phyloP scores from a whole-genome alignment of 1,140 invertebrate genomes.

The Periplaneta americana region DNA sequence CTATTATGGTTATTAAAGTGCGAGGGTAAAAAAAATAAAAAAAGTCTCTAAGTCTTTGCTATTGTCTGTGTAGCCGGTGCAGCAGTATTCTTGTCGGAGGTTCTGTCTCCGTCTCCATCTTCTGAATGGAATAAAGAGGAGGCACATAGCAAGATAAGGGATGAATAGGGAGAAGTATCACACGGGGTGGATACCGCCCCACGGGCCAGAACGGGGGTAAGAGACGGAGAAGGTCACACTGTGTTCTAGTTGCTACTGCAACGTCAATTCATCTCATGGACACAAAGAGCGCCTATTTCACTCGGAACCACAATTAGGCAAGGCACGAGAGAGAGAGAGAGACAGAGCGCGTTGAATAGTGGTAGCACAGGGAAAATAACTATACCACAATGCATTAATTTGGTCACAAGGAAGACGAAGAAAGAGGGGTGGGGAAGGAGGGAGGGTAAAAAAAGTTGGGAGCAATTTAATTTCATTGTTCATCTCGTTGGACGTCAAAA shows the following conservation, averaged over 20 bases:
- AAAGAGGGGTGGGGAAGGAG: background rate
- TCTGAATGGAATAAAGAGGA: slow-evolving; percentile 7
- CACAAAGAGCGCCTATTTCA: slow-evolving; percentile 6
- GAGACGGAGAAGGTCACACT: background rate
- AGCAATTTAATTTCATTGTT: slow-evolving; percentile 13
- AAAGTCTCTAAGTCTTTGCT: slow-evolving; percentile 8
- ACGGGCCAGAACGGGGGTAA: background rate
- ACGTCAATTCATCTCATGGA: slow-evolving; percentile 1
- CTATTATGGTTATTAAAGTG: slow-evolving; percentile 13
- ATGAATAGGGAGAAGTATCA: slow-evolving; percentile 6
- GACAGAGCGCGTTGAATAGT: background rate
- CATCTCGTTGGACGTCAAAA: slow-evolving; percentile 4
- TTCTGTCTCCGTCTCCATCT: background rate
- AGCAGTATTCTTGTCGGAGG: background rate
- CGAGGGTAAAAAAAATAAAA: background rate
- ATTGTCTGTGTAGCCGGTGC: slow-evolving; percentile 7
- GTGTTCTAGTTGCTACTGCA: slow-evolving; percentile 7
- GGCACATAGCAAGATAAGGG: slow-evolving; percentile 2
- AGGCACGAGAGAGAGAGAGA: background rate
- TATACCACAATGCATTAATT: slow-evolving; percentile 12
- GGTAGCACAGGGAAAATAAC: slow-evolving; percentile 2
- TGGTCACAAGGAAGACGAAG: slow-evolving; percentile 4
- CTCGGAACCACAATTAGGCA: slow-evolving; percentile 6
- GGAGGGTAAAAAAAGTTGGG: background rate
- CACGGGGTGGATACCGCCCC: background rate